Evolutionary conservation across 2,113 vertebrate genomes (phyloP), one percentile per base, ranked within the genome.

Genomic region (Myiopsitta monachus): DNA sequence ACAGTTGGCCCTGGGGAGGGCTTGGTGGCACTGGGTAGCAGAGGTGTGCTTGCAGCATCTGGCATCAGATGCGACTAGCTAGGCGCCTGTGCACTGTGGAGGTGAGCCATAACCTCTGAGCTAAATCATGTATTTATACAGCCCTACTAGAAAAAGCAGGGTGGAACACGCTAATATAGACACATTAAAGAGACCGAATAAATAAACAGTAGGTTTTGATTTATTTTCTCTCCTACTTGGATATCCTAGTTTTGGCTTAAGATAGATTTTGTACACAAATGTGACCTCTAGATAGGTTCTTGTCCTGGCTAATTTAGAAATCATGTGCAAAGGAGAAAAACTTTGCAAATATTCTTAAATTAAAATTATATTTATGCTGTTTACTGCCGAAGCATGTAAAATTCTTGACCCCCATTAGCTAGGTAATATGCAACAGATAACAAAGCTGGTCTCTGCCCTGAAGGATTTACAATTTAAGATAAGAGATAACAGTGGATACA

Each of bases 141-240:
- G 68, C 43, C 43, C 80, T 85, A 83, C 82, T 67, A 96, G 90
- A 88, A 95, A 91, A 93, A 73, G 64, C 82, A 94, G 90, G 91
- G 87, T 88, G 79, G 78, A 93, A 92, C 85, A 90, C 0, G 4
- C 91, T 84, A 75, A 89, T 64, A 88, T 52, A 87, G 31, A 83
- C 93, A 91, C 82, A 87, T 83, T 93, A 88, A 90, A 85, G 90
- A 88, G 59, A 54, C 72, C 63, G 82, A 83, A 93, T 80, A 96
- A 97, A 95, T 85, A 95, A 95, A 90, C 70, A 80, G 91, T 73
- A 70, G 62, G 74, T 61, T 93, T 90, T 83, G 74, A 84, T 95
- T 92, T 96, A 91, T 97, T 96, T 96, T 95, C 85, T 88, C 92
- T 96, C 72, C 90, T 95, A 83, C 92, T 95, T 92, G 82, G 41